phyloP scores from a whole-genome alignment of 2,797 vertebrate species.

The Paratrypauchen microcephalus region DNA sequence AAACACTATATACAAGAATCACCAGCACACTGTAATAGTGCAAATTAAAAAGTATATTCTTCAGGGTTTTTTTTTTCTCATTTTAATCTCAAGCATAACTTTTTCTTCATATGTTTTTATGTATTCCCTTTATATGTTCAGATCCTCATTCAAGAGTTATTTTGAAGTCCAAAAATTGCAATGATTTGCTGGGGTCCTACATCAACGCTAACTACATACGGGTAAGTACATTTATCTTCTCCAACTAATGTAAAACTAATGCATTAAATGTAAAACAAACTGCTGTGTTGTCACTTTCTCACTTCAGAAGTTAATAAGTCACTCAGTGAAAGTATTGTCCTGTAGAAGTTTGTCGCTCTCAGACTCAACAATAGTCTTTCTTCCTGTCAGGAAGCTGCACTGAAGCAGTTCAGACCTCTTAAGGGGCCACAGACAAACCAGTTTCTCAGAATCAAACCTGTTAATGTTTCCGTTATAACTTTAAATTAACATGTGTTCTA shows the following conservation, averaged over 20 bases:
- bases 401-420: constrained; percentile 13
- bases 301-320: constrained; percentile 2
- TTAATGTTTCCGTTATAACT: not conserved
- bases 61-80: not conserved
- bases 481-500: not conserved
- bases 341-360: constrained; percentile 33
- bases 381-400: constrained; percentile 67
- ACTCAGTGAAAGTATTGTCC: constrained; percentile 50
- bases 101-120: not conserved
- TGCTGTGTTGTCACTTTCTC: not conserved
- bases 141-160: constrained; percentile 94
- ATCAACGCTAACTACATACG: constrained; percentile 96
- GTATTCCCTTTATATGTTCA: constrained; percentile 43
- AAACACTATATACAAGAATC: not conserved
- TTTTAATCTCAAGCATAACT: not conserved
- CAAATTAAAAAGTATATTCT: not conserved
- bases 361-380: constrained; percentile 50
- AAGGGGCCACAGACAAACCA: constrained; percentile 3
- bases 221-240: constrained; percentile 74
- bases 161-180: constrained; percentile 86
- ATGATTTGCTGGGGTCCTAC: constrained; percentile 88
- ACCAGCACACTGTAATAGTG: not conserved
- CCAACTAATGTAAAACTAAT: not conserved
- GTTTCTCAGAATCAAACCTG: not conserved
- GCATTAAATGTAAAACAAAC: not conserved